Conservation (phyloP, 2,113 vertebrate species). For the Apaloderma vittatum region DNA sequence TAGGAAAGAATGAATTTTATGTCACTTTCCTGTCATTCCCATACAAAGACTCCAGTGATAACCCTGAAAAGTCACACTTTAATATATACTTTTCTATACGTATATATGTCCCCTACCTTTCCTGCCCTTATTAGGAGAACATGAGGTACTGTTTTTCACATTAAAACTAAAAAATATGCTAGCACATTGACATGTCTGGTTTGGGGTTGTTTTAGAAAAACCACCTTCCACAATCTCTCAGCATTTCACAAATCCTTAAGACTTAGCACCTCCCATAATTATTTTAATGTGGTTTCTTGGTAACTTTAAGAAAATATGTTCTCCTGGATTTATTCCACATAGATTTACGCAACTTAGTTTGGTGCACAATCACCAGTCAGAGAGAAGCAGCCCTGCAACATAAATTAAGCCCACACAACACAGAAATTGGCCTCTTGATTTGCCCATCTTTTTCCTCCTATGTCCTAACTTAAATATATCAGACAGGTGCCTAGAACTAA, state of each 20-base stretch:
- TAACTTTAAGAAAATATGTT: not conserved
- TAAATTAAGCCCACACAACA: not conserved
- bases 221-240: not conserved
- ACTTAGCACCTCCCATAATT: not conserved
- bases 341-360: not conserved
- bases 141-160: not conserved
- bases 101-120: fast-evolving
- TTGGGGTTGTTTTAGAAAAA: not conserved
- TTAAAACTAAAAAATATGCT: not conserved
- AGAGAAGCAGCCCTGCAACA: not conserved
- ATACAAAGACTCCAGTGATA: not conserved
- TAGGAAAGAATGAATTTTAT: not conserved
- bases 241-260: not conserved
- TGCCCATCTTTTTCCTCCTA: not conserved
- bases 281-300: not conserved
- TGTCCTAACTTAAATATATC: not conserved
- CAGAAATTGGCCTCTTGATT: not conserved
- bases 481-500: not conserved
- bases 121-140: not conserved
- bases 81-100: not conserved
- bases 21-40: not conserved
- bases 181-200: no score
- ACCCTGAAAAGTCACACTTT: not conserved
- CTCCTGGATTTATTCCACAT: not conserved
- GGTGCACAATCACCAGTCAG: not conserved